phyloP scores from a whole-genome alignment of 2,888 invertebrate species.

The Artemia sinica region DNA sequence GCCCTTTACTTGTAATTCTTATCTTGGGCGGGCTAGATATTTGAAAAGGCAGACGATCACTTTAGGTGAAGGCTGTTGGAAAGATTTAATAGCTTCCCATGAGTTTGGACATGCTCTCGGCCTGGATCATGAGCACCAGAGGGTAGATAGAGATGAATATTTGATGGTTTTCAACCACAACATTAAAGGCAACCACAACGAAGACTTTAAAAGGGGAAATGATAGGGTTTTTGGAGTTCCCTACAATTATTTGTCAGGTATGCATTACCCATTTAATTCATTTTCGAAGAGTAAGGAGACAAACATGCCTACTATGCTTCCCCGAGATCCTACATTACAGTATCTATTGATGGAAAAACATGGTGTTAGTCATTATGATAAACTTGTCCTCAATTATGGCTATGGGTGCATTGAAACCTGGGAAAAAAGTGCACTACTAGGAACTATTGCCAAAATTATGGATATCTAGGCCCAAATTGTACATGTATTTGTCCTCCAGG shows the following conservation, averaged over 20 bases:
- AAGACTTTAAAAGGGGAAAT: neutral
- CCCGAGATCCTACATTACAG: neutral
- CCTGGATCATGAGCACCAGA: neutral
- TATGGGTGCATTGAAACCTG: constrained; percentile 12
- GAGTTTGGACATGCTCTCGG: neutral
- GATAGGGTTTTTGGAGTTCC: neutral
- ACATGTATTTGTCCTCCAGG: constrained; percentile 4
- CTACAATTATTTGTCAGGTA: neutral
- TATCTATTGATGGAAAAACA: neutral
- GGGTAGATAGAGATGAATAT: neutral
- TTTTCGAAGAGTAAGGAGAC: neutral
- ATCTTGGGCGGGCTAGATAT: too few species aligned
- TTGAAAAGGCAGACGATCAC: neutral
- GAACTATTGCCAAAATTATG: neutral
- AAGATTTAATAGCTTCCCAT: neutral
- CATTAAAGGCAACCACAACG: neutral
- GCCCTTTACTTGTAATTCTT: too few species aligned
- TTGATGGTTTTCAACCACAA: neutral
- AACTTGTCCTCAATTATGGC: neutral
- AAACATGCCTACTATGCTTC: constrained; percentile 9
- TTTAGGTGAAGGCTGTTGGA: neutral
- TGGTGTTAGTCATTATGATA: neutral
- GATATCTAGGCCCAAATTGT: neutral
- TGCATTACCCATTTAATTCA: neutral
- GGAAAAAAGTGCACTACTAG: neutral